These are phyloP conservation scores for Catharus fuscescens DNA, from an alignment of 2,113 vertebrate species.

Conservation along the genomic window DNA sequence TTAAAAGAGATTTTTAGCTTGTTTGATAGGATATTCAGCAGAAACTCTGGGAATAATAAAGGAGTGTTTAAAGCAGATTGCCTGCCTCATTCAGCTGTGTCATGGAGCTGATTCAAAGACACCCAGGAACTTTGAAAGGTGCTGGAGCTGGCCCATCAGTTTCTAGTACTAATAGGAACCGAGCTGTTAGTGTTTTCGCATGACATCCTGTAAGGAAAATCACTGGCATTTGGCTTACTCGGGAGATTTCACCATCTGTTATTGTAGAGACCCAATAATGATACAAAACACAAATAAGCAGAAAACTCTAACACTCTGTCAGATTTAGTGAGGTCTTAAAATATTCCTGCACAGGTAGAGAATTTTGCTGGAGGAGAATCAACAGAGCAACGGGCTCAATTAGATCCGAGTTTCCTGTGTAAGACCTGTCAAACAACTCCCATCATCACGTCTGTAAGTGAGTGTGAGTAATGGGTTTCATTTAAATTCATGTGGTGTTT, in stretches of 20 bases:
- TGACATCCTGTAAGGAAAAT: conserved; percentile 29
- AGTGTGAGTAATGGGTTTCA: conserved; percentile 51
- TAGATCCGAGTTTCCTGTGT: conserved; percentile 26
- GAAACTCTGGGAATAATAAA: neutral
- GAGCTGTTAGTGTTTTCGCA: conserved; percentile 4
- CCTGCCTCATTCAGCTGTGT: neutral
- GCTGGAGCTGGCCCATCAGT: neutral
- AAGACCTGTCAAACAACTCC: conserved; percentile 41
- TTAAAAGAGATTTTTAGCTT: neutral
- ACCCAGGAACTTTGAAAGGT: neutral
- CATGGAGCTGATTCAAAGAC: conserved; percentile 5
- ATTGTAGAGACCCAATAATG: neutral
- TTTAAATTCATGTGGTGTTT: conserved; percentile 61
- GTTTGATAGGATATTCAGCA: neutral
- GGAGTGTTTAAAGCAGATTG: neutral
- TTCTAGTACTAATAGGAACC: neutral
- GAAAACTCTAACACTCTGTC: conserved; percentile 5
- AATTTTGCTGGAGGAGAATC: conserved; percentile 41
- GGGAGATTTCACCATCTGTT: conserved; percentile 57
- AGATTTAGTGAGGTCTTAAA: conserved; percentile 48
- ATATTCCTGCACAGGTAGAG: conserved; percentile 58
- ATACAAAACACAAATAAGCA: neutral
- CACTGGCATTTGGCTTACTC: conserved; percentile 41
- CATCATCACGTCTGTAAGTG: conserved; percentile 1
- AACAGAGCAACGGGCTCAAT: conserved; percentile 42